Conservation (phyloP, 2,797 vertebrate genomes). For the Eidolon dupreanum region DNA sequence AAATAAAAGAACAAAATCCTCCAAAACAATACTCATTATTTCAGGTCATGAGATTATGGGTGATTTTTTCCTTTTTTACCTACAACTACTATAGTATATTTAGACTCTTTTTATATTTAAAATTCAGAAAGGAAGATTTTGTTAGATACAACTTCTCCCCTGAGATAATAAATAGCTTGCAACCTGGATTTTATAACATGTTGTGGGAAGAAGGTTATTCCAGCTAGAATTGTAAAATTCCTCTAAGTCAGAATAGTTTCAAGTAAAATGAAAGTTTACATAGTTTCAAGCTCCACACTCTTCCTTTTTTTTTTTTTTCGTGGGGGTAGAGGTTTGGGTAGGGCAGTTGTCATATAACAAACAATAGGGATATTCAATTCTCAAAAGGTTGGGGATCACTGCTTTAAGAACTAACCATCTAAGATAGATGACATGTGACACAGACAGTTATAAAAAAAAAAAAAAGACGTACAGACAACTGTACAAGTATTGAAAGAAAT, state of each 20-base stretch:
- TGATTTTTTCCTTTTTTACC: background rate
- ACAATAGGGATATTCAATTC: slow-evolving; percentile 60
- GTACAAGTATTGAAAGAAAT: slow-evolving; percentile 63
- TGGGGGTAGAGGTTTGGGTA: background rate
- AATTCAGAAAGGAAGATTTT: slow-evolving; percentile 37
- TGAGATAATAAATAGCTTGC: slow-evolving; percentile 31
- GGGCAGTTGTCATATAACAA: slow-evolving; percentile 52
- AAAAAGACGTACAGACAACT: slow-evolving; percentile 58
- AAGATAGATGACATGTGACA: slow-evolving; percentile 66
- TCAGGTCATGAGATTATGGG: background rate
- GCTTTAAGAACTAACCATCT: slow-evolving; percentile 61
- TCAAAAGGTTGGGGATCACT: slow-evolving; percentile 57
- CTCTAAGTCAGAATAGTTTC: background rate
- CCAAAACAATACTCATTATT: background rate
- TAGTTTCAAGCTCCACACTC: background rate
- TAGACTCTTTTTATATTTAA: slow-evolving; percentile 37
- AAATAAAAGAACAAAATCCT: slow-evolving; percentile 18
- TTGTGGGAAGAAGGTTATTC: background rate
- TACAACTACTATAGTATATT: background rate
- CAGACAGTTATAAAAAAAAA: slow-evolving; percentile 31
- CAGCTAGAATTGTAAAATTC: slow-evolving; percentile 15
- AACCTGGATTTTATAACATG: background rate
- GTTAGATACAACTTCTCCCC: background rate
- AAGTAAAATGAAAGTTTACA: slow-evolving; percentile 32
- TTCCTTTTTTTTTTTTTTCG: background rate